These are phyloP conservation scores for Allophyes oxyacanthae DNA, from an alignment of 2,888 invertebrate species.

Conservation along the genomic window DNA sequence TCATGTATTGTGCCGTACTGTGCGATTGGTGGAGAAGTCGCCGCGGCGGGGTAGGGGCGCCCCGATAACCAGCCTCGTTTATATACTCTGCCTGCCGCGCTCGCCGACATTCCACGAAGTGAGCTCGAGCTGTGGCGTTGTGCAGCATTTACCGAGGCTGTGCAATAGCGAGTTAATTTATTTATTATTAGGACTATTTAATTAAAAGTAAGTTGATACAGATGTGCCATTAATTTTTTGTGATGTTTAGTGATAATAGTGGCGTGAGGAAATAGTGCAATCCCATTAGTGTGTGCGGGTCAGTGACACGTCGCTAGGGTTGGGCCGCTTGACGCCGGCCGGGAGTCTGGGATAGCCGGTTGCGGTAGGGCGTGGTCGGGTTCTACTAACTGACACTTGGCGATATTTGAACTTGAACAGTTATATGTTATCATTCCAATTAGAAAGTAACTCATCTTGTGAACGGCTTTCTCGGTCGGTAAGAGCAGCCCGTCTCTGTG, in stretches of 20 bases:
- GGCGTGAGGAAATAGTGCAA: slow-evolving; percentile 71
- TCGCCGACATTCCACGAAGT: slow-evolving; percentile 87
- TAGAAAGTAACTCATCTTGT: slow-evolving; percentile 72
- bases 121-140: slow-evolving; percentile 86
- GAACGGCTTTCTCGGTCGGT: slow-evolving; percentile 73
- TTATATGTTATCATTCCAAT: slow-evolving; percentile 61
- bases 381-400: slow-evolving; percentile 36
- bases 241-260: slow-evolving; percentile 69
- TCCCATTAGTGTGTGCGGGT: slow-evolving; percentile 78
- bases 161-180: slow-evolving; percentile 87
- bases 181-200: slow-evolving; percentile 88
- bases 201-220: slow-evolving; percentile 85
- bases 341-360: slow-evolving; percentile 79
- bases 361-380: slow-evolving; percentile 89
- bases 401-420: slow-evolving; percentile 49
- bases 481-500: slow-evolving; percentile 65
- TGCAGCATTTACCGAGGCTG: slow-evolving; percentile 86
- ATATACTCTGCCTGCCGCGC: slow-evolving; percentile 87
- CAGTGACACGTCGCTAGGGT: slow-evolving; percentile 80
- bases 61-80: slow-evolving; percentile 88
- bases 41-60: slow-evolving; percentile 87
- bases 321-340: slow-evolving; percentile 68
- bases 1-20: slow-evolving; percentile 87
- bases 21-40: slow-evolving; percentile 90
- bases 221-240: slow-evolving; percentile 65